phyloP scores from a whole-genome alignment of 2,888 invertebrate species.

The Sesia apiformis region DNA sequence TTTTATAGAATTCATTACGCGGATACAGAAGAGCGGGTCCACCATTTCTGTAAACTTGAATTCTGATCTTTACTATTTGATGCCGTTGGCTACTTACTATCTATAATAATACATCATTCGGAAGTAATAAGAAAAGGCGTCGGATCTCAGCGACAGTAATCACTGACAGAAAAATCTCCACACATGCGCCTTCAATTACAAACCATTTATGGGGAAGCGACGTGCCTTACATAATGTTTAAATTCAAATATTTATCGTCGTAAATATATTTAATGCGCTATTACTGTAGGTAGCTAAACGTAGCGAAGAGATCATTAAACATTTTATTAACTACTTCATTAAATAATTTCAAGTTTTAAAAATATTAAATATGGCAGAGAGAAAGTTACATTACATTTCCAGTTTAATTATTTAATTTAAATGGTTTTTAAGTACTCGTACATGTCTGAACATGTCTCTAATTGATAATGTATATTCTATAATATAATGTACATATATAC shows the following conservation, averaged over 20 bases:
- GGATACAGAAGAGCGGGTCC: background rate
- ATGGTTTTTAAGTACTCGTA: too few relatives aligned
- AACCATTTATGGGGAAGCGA: constrained; percentile 57
- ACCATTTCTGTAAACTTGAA: background rate
- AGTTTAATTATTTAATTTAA: too few relatives aligned
- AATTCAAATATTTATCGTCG: constrained; percentile 39
- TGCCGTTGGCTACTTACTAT: background rate
- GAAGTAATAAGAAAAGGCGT: constrained; percentile 56
- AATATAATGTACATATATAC: too few relatives aligned
- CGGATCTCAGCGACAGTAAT: constrained; percentile 55
- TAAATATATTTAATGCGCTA: background rate
- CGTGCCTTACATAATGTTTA: constrained; percentile 56
- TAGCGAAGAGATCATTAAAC: too few relatives aligned
- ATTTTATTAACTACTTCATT: too few relatives aligned
- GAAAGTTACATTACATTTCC: too few relatives aligned
- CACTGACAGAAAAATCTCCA: constrained; percentile 47
- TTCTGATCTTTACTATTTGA: background rate
- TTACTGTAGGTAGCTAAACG: background rate
- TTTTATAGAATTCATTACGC: background rate
- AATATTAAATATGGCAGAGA: too few relatives aligned
- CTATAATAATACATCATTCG: constrained; percentile 45
- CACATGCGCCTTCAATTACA: constrained; percentile 63
- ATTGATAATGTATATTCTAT: too few relatives aligned
- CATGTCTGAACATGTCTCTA: too few relatives aligned
- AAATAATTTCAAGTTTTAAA: too few relatives aligned